A percentile compares a stretch with the other conserved stretches of the same genome.
These are phyloP conservation scores for Oscheius sp. DNA, from an alignment of 2,888 invertebrate genomes.

Conservation along the genomic window DNA sequence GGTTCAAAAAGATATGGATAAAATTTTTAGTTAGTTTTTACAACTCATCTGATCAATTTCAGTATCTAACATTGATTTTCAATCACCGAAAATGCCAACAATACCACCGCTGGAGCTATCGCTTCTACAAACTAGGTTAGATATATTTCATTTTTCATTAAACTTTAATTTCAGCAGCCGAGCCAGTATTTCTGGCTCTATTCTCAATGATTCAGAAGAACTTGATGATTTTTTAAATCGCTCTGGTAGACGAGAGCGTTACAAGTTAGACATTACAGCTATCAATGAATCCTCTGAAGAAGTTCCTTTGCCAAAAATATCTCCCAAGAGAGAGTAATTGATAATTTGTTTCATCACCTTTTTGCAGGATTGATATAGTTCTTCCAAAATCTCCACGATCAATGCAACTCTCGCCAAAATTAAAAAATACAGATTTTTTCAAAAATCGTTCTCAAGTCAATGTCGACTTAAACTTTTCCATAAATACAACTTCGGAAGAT, in stretches of 20 bases:
- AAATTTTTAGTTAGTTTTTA: too few relatives aligned
- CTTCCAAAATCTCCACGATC: not conserved
- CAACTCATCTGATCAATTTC: too few relatives aligned
- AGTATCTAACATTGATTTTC: too few relatives aligned
- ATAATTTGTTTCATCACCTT: not conserved
- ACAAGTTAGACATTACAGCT: not conserved
- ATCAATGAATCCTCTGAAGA: not conserved
- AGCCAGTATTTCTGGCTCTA: not conserved
- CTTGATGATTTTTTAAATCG: conserved; percentile 15
- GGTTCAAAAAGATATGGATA: too few relatives aligned
- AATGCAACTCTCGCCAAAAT: not conserved
- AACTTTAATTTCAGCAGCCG: not conserved
- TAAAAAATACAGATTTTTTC: not conserved
- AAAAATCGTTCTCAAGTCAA: conserved; percentile 1
- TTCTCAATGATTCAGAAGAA: not conserved
- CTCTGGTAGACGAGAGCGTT: not conserved
- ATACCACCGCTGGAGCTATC: conserved; percentile 3
- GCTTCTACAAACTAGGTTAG: conserved; percentile 1
- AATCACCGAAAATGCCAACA: not conserved
- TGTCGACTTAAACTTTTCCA: not conserved
- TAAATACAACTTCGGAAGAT: conserved; percentile 8
- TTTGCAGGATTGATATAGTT: not conserved
- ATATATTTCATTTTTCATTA: not conserved
- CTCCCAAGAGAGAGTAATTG: conserved; percentile 5
- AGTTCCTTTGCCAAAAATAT: not conserved